Evolutionary conservation across 2,888 invertebrate genomes (phyloP), one percentile per base, ranked within the genome.

Genomic region (Choristoneura rosaceana): DNA sequence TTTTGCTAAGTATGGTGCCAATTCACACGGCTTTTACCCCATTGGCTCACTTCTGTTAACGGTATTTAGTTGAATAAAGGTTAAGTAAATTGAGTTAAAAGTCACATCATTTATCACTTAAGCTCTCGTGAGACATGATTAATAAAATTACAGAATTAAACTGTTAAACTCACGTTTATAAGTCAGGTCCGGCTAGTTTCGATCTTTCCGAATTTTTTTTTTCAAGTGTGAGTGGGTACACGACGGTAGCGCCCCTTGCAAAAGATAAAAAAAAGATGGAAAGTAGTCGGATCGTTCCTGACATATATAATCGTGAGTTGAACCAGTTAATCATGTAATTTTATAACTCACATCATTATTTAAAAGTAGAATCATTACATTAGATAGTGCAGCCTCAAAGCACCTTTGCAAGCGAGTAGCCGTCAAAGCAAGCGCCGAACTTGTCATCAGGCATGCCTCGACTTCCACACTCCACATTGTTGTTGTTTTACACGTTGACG

Each of bases 381-480:
- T 41, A 62, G 34, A 61, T 58, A 25, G 33, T 47, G 34, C 62
- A 66, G 45, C 59, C 33, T 43, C 10, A 58, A 69, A 15, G 60
- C 70, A 65, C 65, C 58, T 17, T 58, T 68, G 62, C 70, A 67
- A 71, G 67, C 71, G 66, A 66, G 43, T 55, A 17, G 8, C 10
- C 55, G 45, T 47, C 59, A 63, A 55, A 64, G 41, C 59, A 63
- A 63, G 14, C 68, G 50, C 62, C 14, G n/a, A 10, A 10, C 7
- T 76, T 76, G 89, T 89, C 85, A 87, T 89, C 87, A 84, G 82
- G 83, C 90, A 90, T 90, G 90, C 76, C 87, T 81, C 82, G 83
- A 79, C 78, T 62, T 73, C 73, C 80, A 77, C 78, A 74, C 76
- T 75, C 55, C 78, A 81, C 81, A 69, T 76, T 47, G 66, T 76